A percentile compares a stretch with the other conserved stretches of the same genome.
These are phyloP conservation scores for Porites lobata DNA, from an alignment of 92 coral and sea anemone species.

Conservation along the genomic window DNA sequence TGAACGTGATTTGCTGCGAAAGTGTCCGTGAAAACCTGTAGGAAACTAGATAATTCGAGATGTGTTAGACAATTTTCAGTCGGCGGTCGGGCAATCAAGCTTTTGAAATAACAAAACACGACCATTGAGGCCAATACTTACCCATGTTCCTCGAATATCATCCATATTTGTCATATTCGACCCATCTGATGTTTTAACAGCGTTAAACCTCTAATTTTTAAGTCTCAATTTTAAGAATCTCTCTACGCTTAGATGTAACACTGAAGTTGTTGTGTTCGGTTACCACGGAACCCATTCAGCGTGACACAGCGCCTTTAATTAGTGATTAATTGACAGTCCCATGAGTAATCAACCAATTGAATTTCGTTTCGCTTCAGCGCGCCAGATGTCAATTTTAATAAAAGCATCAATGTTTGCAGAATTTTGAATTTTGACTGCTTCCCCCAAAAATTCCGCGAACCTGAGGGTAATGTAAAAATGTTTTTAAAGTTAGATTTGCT, in stretches of 20 bases:
- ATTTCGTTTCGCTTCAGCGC: slow-evolving; percentile 32
- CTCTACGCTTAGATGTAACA: not conserved
- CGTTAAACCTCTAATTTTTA: not conserved
- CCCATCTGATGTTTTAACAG: not conserved
- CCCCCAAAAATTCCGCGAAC: not conserved
- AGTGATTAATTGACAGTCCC: slow-evolving; percentile 28
- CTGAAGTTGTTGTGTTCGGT: slow-evolving; percentile 54
- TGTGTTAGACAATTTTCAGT: not conserved
- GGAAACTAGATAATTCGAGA: slow-evolving; percentile 75
- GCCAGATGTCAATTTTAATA: not conserved
- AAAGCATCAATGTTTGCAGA: not conserved
- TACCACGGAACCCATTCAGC: slow-evolving; percentile 71
- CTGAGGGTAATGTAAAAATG: too few relatives aligned
- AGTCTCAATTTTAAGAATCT: not conserved
- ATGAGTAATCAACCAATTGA: slow-evolving; percentile 28
- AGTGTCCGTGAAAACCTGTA: slow-evolving; percentile 98
- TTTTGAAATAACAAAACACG: too few relatives aligned
- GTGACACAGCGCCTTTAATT: not conserved
- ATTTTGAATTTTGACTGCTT: not conserved
- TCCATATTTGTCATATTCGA: slow-evolving; percentile 31
- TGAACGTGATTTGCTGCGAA: slow-evolving; percentile 89
- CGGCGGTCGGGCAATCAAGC: not conserved
- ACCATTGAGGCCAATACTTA: slow-evolving; percentile 12
- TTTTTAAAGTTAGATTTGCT: too few relatives aligned
- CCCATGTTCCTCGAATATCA: slow-evolving; percentile 74